These are phyloP conservation scores for Monochamus alternatus DNA, from an alignment of 2,888 invertebrate species.

Conservation along the genomic window DNA sequence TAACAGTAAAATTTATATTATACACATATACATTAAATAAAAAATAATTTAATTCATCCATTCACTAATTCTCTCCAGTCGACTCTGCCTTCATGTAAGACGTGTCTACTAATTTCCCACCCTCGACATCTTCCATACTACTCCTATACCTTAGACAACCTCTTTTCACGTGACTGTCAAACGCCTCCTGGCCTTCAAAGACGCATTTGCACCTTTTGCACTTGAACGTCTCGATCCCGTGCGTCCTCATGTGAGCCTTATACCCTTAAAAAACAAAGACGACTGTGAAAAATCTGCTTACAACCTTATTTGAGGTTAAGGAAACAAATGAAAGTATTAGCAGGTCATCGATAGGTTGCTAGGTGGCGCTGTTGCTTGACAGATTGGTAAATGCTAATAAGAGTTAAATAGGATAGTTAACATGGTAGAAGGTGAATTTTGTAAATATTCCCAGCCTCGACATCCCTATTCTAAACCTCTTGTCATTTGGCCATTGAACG, in stretches of 20 bases:
- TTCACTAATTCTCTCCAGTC: too few relatives aligned
- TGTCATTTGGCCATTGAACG: background rate
- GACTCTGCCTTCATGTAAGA: too few relatives aligned
- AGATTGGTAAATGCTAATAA: too few relatives aligned
- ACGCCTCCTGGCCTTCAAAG: slow-evolving; percentile 26
- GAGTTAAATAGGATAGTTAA: too few relatives aligned
- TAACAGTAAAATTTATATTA: background rate
- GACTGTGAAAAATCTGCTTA: background rate
- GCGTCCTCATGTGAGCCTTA: slow-evolving; percentile 20
- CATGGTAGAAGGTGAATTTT: background rate
- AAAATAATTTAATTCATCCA: background rate
- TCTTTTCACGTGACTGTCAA: background rate
- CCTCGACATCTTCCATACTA: background rate
- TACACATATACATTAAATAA: background rate
- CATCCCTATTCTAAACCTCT: background rate
- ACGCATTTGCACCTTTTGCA: slow-evolving; percentile 20
- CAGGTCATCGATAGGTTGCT: too few relatives aligned
- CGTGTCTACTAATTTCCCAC: background rate
- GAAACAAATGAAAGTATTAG: too few relatives aligned
- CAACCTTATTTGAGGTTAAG: too few relatives aligned
- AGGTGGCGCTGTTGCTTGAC: too few relatives aligned
- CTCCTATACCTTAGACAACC: background rate
- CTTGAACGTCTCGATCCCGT: slow-evolving; percentile 14
- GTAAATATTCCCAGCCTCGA: background rate
- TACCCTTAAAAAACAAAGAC: slow-evolving; percentile 6